These are phyloP conservation scores for Conus betulinus DNA, from an alignment of 1,140 invertebrate genomes.

Conservation along the genomic window DNA sequence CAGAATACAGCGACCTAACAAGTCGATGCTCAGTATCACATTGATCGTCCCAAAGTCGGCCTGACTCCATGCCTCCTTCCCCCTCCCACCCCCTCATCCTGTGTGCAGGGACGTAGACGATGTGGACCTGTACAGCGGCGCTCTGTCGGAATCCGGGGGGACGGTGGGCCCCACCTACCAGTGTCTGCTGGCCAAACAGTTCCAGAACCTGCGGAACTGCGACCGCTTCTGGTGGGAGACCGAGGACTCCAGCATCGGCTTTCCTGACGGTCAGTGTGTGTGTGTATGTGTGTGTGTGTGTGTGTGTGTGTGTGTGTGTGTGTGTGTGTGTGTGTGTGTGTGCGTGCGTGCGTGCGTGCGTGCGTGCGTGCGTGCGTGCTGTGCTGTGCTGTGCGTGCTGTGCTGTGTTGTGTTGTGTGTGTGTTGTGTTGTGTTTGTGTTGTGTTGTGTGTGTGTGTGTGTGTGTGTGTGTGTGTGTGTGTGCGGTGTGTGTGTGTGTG, in stretches of 20 bases:
- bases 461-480: constrained; percentile 14
- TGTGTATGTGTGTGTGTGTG: neutral
- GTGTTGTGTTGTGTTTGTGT: no score
- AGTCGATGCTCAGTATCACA: no score
- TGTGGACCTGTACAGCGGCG: constrained; percentile 88
- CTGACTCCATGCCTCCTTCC: constrained; percentile 61
- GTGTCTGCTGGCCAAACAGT: constrained; percentile 96
- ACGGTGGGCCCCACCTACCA: constrained; percentile 96
- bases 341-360: constrained; percentile 14
- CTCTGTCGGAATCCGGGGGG: constrained; percentile 88
- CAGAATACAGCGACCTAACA: no score
- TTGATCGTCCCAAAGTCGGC: neutral
- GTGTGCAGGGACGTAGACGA: constrained; percentile 80
- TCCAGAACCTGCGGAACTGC: constrained; percentile 89
- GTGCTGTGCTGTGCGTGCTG: no score
- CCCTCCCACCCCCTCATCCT: no score
- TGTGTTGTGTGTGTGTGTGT: constrained; percentile 22
- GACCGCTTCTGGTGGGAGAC: constrained; percentile 98
- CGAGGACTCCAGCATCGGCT: constrained; percentile 14
- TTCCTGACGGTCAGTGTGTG: constrained; percentile 18
- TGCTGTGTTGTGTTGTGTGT: no score
- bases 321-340: neutral
- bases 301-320: neutral
- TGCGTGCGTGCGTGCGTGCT: constrained; percentile 15
- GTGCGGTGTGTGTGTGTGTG: no score